A percentile compares a stretch with the other conserved stretches of the same genome.
Evolutionary conservation across 2,888 invertebrate species (phyloP).

Genomic region (Drosophila kuntzei): DNA sequence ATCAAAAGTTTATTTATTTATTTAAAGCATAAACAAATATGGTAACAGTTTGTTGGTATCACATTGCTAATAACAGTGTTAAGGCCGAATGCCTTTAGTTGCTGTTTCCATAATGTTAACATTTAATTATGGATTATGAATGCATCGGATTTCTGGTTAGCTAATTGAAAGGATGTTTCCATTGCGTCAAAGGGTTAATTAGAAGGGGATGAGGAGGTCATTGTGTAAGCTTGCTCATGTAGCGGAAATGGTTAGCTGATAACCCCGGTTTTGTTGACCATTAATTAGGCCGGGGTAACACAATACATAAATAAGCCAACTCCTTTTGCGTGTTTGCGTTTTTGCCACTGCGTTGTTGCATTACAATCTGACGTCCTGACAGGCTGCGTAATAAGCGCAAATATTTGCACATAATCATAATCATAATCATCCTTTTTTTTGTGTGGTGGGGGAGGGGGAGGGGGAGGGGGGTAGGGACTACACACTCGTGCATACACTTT

Average conservation of each 20-base stretch:
- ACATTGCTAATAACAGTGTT: neutral
- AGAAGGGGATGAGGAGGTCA: neutral
- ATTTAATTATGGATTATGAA: neutral
- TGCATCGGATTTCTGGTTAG: neutral
- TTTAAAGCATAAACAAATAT: too few relatives aligned
- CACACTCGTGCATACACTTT: constrained; percentile 34
- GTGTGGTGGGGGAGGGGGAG: neutral
- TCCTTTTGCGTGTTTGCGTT: constrained; percentile 3
- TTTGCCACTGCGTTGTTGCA: constrained; percentile 8
- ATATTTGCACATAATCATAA: constrained; percentile 78
- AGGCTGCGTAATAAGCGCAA: constrained; percentile 66
- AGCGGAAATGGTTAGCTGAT: constrained; percentile 29
- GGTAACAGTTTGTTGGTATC: too few relatives aligned
- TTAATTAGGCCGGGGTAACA: constrained; percentile 40
- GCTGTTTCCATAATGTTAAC: neutral
- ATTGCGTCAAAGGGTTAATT: constrained; percentile 24
- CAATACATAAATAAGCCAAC: constrained; percentile 16
- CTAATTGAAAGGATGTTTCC: constrained; percentile 9
- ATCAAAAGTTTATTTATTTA: too few relatives aligned
- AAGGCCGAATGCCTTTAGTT: too few relatives aligned
- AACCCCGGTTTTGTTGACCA: constrained; percentile 31
- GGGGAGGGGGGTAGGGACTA: too few relatives aligned
- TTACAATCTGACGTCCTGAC: constrained; percentile 33
- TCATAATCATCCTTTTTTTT: constrained; percentile 53
- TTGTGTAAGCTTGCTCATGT: constrained; percentile 17